A percentile compares a stretch with the other conserved stretches of the same genome.
Evolutionary conservation across 2,113 vertebrate species (phyloP).

Genomic region (Gasterosteus aculeatus): DNA sequence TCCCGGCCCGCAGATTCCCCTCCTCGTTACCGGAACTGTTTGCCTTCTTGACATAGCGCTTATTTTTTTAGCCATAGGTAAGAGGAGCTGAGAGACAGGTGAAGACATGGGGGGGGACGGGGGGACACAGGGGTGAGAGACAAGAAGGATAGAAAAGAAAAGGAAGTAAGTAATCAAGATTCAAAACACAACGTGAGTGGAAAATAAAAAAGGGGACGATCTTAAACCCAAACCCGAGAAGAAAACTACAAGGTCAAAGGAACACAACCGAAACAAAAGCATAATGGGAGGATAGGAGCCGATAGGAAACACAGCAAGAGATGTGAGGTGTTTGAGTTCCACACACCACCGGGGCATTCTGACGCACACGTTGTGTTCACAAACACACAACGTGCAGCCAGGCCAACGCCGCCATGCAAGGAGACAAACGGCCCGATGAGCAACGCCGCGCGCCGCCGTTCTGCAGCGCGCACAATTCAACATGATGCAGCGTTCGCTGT

Average conservation of each 20-base stretch:
- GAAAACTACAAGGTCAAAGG: slow-evolving; percentile 9
- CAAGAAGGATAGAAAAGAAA: slow-evolving; percentile 33
- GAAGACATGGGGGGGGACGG: neutral
- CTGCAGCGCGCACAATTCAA: neutral
- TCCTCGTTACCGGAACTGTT: slow-evolving; percentile 93
- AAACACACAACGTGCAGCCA: slow-evolving; percentile 6
- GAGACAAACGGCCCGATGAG: neutral
- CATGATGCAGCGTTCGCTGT: slow-evolving; percentile 10
- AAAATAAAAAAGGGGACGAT: slow-evolving; percentile 25
- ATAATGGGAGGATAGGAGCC: neutral
- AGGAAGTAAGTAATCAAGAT: slow-evolving; percentile 37
- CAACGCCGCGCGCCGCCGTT: neutral
- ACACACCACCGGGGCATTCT: neutral
- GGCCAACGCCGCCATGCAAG: neutral
- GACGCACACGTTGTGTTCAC: neutral
- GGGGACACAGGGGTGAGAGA: slow-evolving; percentile 8
- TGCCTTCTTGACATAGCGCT: slow-evolving; percentile 91
- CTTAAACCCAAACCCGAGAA: slow-evolving; percentile 9
- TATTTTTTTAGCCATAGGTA: slow-evolving; percentile 91
- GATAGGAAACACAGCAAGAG: slow-evolving; percentile 16
- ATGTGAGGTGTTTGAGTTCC: neutral
- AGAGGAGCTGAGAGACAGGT: slow-evolving; percentile 84
- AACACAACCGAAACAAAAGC: slow-evolving; percentile 9
- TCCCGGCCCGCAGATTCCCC: slow-evolving; percentile 90
- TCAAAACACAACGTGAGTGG: slow-evolving; percentile 36